A percentile compares a stretch with the other conserved stretches of the same genome.
phyloP scores from a whole-genome alignment of 2,797 vertebrate species.

The Galagoides demidoff region DNA sequence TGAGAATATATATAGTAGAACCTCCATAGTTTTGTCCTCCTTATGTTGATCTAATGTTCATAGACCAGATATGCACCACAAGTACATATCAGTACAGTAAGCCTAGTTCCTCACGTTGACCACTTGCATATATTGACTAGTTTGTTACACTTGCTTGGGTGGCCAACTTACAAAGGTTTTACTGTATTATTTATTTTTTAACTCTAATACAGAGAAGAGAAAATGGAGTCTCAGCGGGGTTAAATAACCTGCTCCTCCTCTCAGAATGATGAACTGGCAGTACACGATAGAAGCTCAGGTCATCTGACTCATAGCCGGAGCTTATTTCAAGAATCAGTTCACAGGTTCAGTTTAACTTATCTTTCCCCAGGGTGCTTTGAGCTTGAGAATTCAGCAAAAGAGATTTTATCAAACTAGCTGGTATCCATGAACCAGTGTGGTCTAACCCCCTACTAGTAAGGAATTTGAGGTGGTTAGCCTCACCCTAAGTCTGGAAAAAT shows the following conservation, averaged over 20 bases:
- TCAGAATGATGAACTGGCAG: background rate
- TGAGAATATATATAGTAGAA: too few relatives aligned
- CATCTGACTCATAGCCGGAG: background rate
- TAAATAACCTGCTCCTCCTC: slow-evolving; percentile 9
- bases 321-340: slow-evolving; percentile 34
- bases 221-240: background rate
- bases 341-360: slow-evolving; percentile 3
- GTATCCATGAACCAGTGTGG: slow-evolving; percentile 41
- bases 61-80: too few relatives aligned
- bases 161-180: too few relatives aligned
- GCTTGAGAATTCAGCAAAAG: slow-evolving; percentile 63
- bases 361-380: slow-evolving; percentile 55
- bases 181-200: background rate
- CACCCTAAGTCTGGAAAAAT: slow-evolving; percentile 55
- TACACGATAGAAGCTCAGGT: background rate
- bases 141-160: too few relatives aligned
- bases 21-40: too few relatives aligned
- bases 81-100: too few relatives aligned
- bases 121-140: too few relatives aligned
- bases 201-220: background rate
- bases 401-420: slow-evolving; percentile 62
- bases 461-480: slow-evolving; percentile 67
- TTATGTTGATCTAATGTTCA: too few relatives aligned
- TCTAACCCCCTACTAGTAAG: slow-evolving; percentile 56
- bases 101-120: too few relatives aligned